Conservation (phyloP, 2,888 invertebrate species). For the Acleris cristana region DNA sequence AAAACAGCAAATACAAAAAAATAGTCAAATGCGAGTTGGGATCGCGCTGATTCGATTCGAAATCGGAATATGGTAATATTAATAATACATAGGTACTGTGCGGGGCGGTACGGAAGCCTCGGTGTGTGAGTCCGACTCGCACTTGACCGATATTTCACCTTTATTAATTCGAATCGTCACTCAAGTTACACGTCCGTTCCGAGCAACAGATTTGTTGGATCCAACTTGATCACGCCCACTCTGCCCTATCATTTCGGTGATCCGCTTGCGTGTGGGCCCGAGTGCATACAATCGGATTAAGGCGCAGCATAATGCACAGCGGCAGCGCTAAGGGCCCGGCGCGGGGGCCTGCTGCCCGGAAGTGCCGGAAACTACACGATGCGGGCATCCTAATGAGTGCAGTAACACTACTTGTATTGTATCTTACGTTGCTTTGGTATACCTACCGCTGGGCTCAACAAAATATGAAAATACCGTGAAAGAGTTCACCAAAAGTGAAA, state of each 20-base stretch:
- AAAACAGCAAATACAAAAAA: no score
- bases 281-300: conserved; percentile 39
- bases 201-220: conserved; percentile 50
- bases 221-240: conserved; percentile 62
- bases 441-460: background rate
- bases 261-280: conserved; percentile 45
- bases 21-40: no score
- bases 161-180: background rate
- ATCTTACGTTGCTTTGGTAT: background rate
- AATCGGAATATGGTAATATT: no score
- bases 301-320: background rate
- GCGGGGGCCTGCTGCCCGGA: background rate
- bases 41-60: no score
- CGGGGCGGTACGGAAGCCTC: no score
- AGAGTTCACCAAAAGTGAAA: no score
- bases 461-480: no score
- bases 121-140: no score
- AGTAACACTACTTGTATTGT: background rate
- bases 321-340: background rate
- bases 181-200: conserved; percentile 12
- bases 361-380: background rate
- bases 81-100: no score
- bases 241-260: conserved; percentile 52
- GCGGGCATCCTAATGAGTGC: conserved; percentile 7
- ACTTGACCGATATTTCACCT: background rate